Evolutionary conservation across 1,140 invertebrate genomes (phyloP).

Genomic region (Chionoecetes opilio): DNA sequence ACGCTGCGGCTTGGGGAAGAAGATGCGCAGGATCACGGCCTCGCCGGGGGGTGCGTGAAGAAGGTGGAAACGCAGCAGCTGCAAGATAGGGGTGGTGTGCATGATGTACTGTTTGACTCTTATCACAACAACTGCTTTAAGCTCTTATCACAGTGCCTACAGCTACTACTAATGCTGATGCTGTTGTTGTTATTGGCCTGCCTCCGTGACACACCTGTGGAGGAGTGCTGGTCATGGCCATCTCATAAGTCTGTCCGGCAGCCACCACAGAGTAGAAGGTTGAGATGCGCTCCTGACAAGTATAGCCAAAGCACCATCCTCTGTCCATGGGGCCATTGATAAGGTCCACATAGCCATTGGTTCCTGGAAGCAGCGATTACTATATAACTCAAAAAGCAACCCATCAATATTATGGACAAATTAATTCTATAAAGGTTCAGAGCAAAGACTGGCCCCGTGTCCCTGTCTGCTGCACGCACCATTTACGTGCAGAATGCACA

Average conservation of each 20-base stretch:
- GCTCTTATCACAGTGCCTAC: too few species aligned
- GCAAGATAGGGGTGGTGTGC: neutral
- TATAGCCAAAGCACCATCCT: slow-evolving; percentile 77
- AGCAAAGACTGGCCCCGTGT: too few species aligned
- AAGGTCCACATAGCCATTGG: slow-evolving; percentile 74
- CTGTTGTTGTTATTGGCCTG: too few species aligned
- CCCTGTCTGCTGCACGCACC: too few species aligned
- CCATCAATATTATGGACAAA: too few species aligned
- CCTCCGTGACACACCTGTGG: slow-evolving; percentile 60
- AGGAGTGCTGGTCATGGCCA: slow-evolving; percentile 76
- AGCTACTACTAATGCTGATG: too few species aligned
- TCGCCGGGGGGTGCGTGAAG: slow-evolving; percentile 61
- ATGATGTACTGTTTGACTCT: too few species aligned
- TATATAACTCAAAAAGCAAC: too few species aligned
- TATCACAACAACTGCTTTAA: too few species aligned
- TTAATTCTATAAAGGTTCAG: too few species aligned
- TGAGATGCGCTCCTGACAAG: slow-evolving; percentile 77
- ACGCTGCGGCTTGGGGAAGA: slow-evolving; percentile 76
- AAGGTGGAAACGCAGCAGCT: slow-evolving; percentile 64
- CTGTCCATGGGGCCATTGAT: slow-evolving; percentile 77
- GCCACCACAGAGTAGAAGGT: slow-evolving; percentile 77
- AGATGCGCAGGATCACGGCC: slow-evolving; percentile 70
- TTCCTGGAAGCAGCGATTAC: slow-evolving; percentile 48
- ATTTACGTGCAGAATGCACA: too few species aligned
- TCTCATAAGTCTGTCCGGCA: slow-evolving; percentile 51